Base-by-base conservation (phyloP, 2,113 vertebrate genomes). In the Stegostoma tigrinum region DNA sequence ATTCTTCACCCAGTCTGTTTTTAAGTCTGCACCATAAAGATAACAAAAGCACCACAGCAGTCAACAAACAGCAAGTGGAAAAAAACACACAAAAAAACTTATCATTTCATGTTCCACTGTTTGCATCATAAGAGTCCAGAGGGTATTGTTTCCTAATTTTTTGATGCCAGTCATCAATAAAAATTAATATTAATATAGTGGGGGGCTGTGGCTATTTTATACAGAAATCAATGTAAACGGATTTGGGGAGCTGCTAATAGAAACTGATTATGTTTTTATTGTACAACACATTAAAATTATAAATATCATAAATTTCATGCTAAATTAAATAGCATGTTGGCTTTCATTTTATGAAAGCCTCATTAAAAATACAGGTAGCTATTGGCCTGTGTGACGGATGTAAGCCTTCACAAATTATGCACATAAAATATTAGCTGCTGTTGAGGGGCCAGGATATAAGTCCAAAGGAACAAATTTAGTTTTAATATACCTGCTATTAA, bases 221-320 rank as follows among this genome's bases (percentile, higher is more conserved):
- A 96, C 96, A 96, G 96, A 87, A 97, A 97, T 96, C 96, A 96
- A 96, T 95, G 93, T 97, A 96, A 97, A 97, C 96, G 96, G 96
- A 97, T 68, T 68, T 96, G 34, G 95, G 95, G 96, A 97, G 96
- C 97, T 97, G 96, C 95, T 97, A 97, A 96, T 97, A 97, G 96
- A 97, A 98, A 97, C 96, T 97, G 96, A 97, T 97, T 96, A 96
- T 96, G 96, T 70, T 96, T 98, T 97, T 97, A 97, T 96, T 97
- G 96, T 96, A 85, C 48, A 96, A 97, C 96, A 97, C 96, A 96
- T 97, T 98, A 97, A 96, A 98, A 95, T 97, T 94, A 96, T 97
- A 97, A 97, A 97, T 96, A 97, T 96, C 96, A 96, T 96, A 96
- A 97, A 97, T 97, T 97, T 97, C 97, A 97, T 97, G 96, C 95